Percentiles rank a stretch among this genome's conserved stretches.
Evolutionary conservation across 2,113 vertebrate genomes (phyloP).

Genomic region (Hiodon tergisus): DNA sequence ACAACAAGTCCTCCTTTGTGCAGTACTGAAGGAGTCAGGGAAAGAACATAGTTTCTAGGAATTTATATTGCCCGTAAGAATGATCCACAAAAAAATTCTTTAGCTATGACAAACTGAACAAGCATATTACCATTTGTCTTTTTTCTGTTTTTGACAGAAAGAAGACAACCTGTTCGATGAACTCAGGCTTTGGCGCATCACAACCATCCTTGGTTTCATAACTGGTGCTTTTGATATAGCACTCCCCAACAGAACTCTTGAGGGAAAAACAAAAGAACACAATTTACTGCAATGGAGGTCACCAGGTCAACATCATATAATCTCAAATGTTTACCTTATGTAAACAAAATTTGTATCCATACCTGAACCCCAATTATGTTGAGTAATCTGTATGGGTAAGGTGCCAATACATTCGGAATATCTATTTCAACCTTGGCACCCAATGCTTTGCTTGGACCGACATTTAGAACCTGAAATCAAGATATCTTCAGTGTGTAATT

Average conservation of each 20-base stretch:
- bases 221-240: constrained; percentile 48
- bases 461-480: constrained; percentile 61
- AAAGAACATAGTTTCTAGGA: constrained; percentile 19
- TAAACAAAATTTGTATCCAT: constrained; percentile 17
- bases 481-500: neutral
- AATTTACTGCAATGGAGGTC: neutral
- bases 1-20: constrained; percentile 59
- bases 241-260: constrained; percentile 62
- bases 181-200: constrained; percentile 21
- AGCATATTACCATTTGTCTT: constrained; percentile 60
- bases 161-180: constrained; percentile 53
- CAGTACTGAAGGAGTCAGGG: constrained; percentile 57
- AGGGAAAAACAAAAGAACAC: constrained; percentile 15
- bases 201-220: constrained; percentile 44
- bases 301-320: neutral
- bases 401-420: constrained; percentile 65
- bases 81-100: neutral
- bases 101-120: neutral
- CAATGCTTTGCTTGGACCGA: constrained; percentile 64
- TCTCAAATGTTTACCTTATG: neutral
- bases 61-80: neutral
- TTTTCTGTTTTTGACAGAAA: constrained; percentile 63
- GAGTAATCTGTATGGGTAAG: constrained; percentile 55
- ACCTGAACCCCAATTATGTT: constrained; percentile 65
- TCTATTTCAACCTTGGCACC: constrained; percentile 56